A percentile compares a stretch with the other conserved stretches of the same genome.
Evolutionary conservation across 1,140 invertebrate species (phyloP).

Genomic region (Leptopilina clavipes): DNA sequence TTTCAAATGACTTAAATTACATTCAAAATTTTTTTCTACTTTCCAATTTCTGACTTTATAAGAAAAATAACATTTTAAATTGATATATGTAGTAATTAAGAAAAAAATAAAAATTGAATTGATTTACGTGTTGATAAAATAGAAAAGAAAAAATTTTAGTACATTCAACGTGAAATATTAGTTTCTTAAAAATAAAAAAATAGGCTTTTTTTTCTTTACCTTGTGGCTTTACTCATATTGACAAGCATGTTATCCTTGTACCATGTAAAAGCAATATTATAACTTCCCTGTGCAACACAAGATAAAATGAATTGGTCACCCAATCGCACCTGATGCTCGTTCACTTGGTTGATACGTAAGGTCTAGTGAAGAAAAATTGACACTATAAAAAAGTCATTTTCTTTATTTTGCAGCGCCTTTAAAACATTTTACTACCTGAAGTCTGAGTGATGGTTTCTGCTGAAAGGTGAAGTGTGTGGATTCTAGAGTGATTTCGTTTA

Average conservation of each 20-base stretch:
- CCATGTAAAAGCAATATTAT: constrained; percentile 84
- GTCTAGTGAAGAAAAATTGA: constrained; percentile 60
- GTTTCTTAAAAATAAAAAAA: neutral
- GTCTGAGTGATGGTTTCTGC: constrained; percentile 76
- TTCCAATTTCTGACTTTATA: too few species aligned
- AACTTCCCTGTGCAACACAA: constrained; percentile 84
- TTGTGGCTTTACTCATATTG: constrained; percentile 82
- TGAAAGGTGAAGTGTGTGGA: constrained; percentile 78
- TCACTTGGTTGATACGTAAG: constrained; percentile 67
- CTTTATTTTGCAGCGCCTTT: constrained; percentile 21
- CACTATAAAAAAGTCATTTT: constrained; percentile 5
- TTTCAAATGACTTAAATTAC: too few species aligned
- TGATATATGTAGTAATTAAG: too few species aligned
- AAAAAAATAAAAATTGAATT: too few species aligned
- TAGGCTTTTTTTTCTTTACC: constrained; percentile 73
- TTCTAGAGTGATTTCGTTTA: constrained; percentile 79
- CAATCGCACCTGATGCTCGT: constrained; percentile 79
- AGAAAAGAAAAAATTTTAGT: neutral
- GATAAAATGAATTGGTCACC: constrained; percentile 85
- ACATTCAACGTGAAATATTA: neutral
- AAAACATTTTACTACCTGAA: constrained; percentile 72
- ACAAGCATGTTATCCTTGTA: constrained; percentile 86
- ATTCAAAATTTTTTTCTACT: too few species aligned
- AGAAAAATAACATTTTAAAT: too few species aligned
- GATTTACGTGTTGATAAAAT: too few species aligned